These are phyloP conservation scores for Astropecten irregularis DNA, from an alignment of 53 echinoderm and acorn worm species.

Conservation along the genomic window DNA sequence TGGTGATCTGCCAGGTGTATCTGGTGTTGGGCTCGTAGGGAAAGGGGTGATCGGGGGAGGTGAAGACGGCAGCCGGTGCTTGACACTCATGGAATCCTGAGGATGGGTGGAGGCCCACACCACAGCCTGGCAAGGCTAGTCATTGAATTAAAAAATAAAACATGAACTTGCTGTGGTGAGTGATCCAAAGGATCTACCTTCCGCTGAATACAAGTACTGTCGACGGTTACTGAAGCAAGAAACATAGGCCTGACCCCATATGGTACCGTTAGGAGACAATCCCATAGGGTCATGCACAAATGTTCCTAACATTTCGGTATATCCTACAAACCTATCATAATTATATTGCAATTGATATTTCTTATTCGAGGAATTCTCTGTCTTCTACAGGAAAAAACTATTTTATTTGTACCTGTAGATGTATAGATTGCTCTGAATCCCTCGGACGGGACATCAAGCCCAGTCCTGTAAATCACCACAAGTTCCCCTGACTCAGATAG, in stretches of 20 bases:
- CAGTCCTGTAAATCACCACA: slow-evolving; percentile 54
- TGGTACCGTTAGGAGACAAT: no score
- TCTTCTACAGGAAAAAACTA: no score
- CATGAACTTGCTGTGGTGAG: no score
- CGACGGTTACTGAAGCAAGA: no score
- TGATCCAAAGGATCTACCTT: no score
- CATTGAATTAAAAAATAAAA: not conserved
- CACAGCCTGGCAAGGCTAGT: slow-evolving; percentile 57
- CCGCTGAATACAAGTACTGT: no score
- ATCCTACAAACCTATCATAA: no score
- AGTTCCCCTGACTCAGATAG: slow-evolving; percentile 49
- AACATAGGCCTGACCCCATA: no score
- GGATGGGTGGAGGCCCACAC: slow-evolving; percentile 52
- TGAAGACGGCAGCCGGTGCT: slow-evolving; percentile 41
- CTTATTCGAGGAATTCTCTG: no score
- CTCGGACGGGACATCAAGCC: slow-evolving; percentile 48
- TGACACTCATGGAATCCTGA: slow-evolving; percentile 15
- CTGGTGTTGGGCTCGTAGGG: slow-evolving; percentile 9
- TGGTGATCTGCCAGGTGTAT: slow-evolving; percentile 75
- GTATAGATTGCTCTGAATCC: slow-evolving; percentile 63
- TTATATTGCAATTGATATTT: no score
- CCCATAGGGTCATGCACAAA: no score
- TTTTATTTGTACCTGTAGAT: slow-evolving; percentile 28
- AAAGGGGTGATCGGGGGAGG: slow-evolving; percentile 51
- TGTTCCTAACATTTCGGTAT: no score